Evolutionary conservation across 2,113 vertebrate species (phyloP), one percentile per base, ranked within the genome.

Genomic region (Scartelaos histophorus): DNA sequence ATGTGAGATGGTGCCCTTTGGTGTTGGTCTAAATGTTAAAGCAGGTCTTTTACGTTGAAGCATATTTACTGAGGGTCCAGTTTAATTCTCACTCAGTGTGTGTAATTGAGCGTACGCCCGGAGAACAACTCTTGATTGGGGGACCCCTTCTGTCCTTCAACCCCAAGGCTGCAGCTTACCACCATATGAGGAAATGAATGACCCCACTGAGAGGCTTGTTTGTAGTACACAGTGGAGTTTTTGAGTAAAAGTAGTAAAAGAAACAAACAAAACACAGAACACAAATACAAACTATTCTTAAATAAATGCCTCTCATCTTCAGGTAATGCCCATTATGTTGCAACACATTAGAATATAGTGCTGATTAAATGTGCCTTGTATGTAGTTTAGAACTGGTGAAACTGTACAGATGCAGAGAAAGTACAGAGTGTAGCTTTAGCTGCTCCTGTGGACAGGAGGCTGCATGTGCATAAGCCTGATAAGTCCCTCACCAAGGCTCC

Each of bases 401-500:
- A 64, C 15, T 29, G 7, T 43, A 56, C 13, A 38, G 13, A 35
- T 21, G 53, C 5, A 73, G 57, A 22, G 17, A 61, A 65, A n/a
- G 38, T 22, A 34, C 69, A 53, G 69, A 46, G 24, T 29, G 38
- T 69, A 54, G 67, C 45, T 76, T 38, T 61, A 19, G 15, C n/a
- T 54, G n/a, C 29, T 47, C 17, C 67, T 38, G 24, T 25, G 54
- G 82, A 78, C 19, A 51, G 47, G 47, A 56, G 24, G 49, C 67
- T 60, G 54, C 17, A 56, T 71, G 74, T 70, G 77, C 74, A 53
- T 65, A 69, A 71, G 22, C 67, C 35, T 73, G 73, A 85, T 73
- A 68, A 80, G 79, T 60, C 54, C 64, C 62, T 62, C 67, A 54
- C 62, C 51, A 66, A 83, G 75, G 45, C n/a, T 71, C 49, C 29